Conservation (phyloP, 2,797 vertebrate genomes). For the Peromyscus nudipes region DNA sequence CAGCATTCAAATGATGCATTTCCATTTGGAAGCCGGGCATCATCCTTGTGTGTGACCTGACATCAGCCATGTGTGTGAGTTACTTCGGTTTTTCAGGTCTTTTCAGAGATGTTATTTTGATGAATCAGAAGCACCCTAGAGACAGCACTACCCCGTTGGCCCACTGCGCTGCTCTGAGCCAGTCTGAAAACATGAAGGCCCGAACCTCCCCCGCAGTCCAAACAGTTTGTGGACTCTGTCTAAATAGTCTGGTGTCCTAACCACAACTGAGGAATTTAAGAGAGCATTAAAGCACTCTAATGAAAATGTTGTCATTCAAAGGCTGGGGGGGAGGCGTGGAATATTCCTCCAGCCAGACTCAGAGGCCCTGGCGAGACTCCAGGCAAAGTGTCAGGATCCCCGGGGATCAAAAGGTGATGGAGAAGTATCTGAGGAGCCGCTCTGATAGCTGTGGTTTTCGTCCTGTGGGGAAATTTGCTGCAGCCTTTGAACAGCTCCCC, state of each 20-base stretch:
- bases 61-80: neutral
- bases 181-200: conserved; percentile 26
- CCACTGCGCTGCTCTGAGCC: conserved; percentile 29
- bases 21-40: conserved; percentile 41
- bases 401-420: conserved; percentile 75
- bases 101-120: neutral
- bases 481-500: conserved; percentile 61
- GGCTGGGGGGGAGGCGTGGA: conserved; percentile 48
- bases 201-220: conserved; percentile 35
- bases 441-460: conserved; percentile 67
- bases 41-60: neutral
- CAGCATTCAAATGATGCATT: neutral
- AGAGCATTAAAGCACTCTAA: conserved; percentile 68
- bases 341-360: conserved; percentile 43
- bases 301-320: conserved; percentile 68
- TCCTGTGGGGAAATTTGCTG: conserved; percentile 57
- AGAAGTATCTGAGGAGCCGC: conserved; percentile 46
- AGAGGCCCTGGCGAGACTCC: conserved; percentile 58
- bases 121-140: conserved; percentile 2
- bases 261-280: conserved; percentile 73
- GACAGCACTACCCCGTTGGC: neutral
- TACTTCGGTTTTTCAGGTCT: neutral
- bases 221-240: conserved; percentile 77
- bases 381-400: conserved; percentile 60
- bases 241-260: conserved; percentile 71